Percentiles rank a stretch among this genome's conserved stretches.
These are phyloP conservation scores for Ectropis crepuscularia DNA, from an alignment of 2,888 invertebrate genomes.

Conservation along the genomic window DNA sequence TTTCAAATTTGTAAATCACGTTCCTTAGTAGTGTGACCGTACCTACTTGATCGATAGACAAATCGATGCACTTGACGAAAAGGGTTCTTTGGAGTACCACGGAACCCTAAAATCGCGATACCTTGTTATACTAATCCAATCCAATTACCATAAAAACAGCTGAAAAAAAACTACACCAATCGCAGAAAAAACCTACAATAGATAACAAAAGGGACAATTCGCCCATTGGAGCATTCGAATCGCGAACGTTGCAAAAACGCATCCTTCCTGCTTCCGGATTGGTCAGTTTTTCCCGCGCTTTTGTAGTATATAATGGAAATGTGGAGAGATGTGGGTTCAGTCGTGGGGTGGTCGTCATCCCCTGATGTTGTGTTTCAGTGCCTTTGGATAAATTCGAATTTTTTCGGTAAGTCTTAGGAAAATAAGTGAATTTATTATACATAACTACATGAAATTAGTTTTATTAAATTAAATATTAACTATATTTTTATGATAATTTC, in stretches of 20 bases:
- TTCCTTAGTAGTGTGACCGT: neutral
- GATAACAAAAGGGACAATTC: constrained; percentile 48
- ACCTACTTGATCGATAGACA: neutral
- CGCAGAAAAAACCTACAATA: constrained; percentile 33
- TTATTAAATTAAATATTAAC: too few relatives aligned
- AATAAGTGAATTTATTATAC: too few relatives aligned
- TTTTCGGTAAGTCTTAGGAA: constrained; percentile 46
- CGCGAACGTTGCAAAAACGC: constrained; percentile 70
- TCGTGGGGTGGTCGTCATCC: constrained; percentile 60
- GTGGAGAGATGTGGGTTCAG: constrained; percentile 53
- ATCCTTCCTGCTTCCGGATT: constrained; percentile 79
- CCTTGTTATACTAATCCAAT: constrained; percentile 12
- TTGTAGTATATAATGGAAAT: constrained; percentile 59
- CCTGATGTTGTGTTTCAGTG: constrained; percentile 51
- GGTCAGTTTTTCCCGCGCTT: constrained; percentile 66
- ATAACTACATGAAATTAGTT: too few relatives aligned
- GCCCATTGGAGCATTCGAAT: constrained; percentile 72
- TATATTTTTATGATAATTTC: too few relatives aligned
- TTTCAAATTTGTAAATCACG: too few relatives aligned
- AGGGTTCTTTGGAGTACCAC: too few relatives aligned
- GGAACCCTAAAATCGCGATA: neutral
- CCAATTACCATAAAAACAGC: constrained; percentile 5
- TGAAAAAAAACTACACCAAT: constrained; percentile 31
- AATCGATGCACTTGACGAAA: neutral
- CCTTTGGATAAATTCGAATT: constrained; percentile 24